A percentile compares a stretch with the other conserved stretches of the same genome.
Evolutionary conservation across 2,797 vertebrate species (phyloP).

Genomic region (Neopelma chrysocephalum): DNA sequence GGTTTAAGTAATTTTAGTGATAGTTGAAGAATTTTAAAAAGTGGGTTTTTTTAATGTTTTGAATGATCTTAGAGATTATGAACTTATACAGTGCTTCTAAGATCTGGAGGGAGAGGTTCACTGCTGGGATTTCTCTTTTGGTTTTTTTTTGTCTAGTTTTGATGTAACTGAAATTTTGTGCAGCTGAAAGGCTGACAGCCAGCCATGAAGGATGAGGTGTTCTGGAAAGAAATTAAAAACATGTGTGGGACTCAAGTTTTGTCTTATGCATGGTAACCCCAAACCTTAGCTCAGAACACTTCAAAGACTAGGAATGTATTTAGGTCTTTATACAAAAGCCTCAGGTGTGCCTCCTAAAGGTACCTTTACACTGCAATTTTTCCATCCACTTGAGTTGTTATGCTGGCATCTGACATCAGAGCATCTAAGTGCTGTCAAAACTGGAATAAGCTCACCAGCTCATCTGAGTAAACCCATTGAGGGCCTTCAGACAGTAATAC

Average conservation of each 20-base stretch:
- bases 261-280: neutral
- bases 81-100: neutral
- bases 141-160: neutral
- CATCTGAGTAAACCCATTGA: conserved; percentile 46
- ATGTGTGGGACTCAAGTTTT: neutral
- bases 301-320: neutral
- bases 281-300: neutral
- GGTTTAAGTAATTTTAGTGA: neutral
- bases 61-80: neutral
- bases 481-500: conserved; percentile 63
- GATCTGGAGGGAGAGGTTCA: neutral
- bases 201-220: neutral
- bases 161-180: neutral
- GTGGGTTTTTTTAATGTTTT: neutral
- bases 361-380: neutral
- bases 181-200: neutral
- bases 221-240: neutral
- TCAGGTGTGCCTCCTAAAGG: neutral
- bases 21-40: neutral
- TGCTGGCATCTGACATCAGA: conserved; percentile 24
- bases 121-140: neutral
- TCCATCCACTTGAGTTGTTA: neutral
- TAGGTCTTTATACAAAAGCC: neutral
- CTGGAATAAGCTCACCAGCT: conserved; percentile 49
- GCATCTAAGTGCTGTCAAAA: conserved; percentile 41